Percentiles rank a stretch among this genome's conserved stretches.
These are phyloP conservation scores for Agrotis clavis DNA, from an alignment of 2,888 invertebrate genomes.

Conservation along the genomic window DNA sequence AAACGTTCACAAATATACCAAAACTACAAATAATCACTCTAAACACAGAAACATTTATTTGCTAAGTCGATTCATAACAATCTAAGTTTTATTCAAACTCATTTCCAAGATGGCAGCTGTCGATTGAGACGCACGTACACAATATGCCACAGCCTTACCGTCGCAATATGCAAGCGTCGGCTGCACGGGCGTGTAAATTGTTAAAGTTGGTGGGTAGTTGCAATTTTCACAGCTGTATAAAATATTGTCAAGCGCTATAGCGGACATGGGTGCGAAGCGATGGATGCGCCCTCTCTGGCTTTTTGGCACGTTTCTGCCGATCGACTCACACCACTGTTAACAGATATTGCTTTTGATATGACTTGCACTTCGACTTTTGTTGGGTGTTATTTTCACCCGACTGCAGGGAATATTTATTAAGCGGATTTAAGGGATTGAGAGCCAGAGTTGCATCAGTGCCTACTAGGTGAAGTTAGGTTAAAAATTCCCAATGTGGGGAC, in stretches of 20 bases:
- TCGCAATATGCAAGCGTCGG: constrained; percentile 77
- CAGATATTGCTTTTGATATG: constrained; percentile 52
- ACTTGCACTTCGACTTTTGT: constrained; percentile 7
- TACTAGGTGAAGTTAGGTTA: too few relatives aligned
- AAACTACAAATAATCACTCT: too few relatives aligned
- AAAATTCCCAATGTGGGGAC: too few relatives aligned
- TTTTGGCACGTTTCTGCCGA: constrained; percentile 78
- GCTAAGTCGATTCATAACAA: neutral
- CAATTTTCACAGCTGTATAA: constrained; percentile 87
- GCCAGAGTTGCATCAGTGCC: too few relatives aligned
- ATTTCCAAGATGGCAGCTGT: neutral
- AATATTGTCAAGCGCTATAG: constrained; percentile 83
- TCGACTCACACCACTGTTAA: constrained; percentile 40
- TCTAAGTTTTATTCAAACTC: neutral
- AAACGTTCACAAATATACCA: too few relatives aligned
- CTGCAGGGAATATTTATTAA: too few relatives aligned
- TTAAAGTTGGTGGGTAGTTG: constrained; percentile 85
- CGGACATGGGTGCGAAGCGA: constrained; percentile 72
- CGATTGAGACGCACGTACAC: constrained; percentile 29
- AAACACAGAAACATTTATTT: too few relatives aligned
- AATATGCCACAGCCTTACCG: constrained; percentile 64
- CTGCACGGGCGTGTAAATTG: constrained; percentile 83
- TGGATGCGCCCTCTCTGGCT: constrained; percentile 79
- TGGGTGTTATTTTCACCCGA: neutral
- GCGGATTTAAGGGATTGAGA: too few relatives aligned